Percentiles rank a stretch among this genome's conserved stretches.
These are phyloP conservation scores for Globodera rostochiensis DNA, from an alignment of 1,140 invertebrate genomes.

Conservation along the genomic window DNA sequence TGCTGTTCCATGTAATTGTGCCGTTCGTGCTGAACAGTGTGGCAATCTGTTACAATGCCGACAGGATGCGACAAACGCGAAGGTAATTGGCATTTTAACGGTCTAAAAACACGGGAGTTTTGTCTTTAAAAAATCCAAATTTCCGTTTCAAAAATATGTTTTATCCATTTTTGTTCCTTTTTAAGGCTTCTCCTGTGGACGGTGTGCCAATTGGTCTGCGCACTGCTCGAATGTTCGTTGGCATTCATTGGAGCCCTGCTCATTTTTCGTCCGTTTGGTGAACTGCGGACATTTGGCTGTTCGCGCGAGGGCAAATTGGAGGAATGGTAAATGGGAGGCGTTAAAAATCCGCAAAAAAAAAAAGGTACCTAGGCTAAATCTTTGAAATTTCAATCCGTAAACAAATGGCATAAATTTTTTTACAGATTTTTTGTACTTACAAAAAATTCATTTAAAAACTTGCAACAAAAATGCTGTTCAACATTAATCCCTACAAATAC, in stretches of 20 bases:
- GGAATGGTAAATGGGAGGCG: neutral
- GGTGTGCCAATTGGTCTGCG: constrained; percentile 45
- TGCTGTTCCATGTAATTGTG: constrained; percentile 47
- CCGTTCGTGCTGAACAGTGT: constrained; percentile 29
- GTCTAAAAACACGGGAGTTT: too few species aligned
- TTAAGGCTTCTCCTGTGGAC: constrained; percentile 46
- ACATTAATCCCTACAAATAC: constrained; percentile 50
- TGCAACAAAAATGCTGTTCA: too few species aligned
- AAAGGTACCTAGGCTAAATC: neutral
- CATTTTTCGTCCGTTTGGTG: constrained; percentile 35
- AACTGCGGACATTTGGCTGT: constrained; percentile 67
- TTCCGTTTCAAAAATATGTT: too few species aligned
- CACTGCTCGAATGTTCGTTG: constrained; percentile 37
- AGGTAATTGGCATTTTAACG: neutral
- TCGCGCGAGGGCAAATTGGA: constrained; percentile 66
- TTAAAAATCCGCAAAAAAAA: too few species aligned
- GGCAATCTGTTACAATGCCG: neutral
- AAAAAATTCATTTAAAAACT: too few species aligned
- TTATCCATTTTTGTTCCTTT: too few species aligned
- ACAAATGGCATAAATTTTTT: neutral
- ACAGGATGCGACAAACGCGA: neutral
- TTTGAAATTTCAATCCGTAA: too few species aligned
- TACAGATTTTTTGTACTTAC: neutral
- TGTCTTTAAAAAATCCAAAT: too few species aligned
- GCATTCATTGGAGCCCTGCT: constrained; percentile 44